Conservation (phyloP, 2,888 invertebrate species). For the Fragum whitleyi region DNA sequence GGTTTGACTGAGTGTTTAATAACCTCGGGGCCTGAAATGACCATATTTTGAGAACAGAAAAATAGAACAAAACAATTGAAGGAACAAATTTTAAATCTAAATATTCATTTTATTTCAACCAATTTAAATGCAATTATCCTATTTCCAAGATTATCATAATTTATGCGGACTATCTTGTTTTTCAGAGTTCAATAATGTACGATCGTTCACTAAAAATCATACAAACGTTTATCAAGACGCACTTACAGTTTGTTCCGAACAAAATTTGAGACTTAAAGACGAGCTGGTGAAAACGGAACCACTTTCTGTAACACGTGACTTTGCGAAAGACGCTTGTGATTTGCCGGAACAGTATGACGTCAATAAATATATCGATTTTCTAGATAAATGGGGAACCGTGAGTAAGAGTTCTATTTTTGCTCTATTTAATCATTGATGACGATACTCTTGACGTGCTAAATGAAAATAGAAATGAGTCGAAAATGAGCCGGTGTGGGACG, state of each 20-base stretch:
- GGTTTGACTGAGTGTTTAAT: no score
- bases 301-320: constrained; percentile 24
- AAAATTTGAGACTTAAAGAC: constrained; percentile 7
- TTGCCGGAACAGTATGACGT: constrained; percentile 3
- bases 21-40: no score
- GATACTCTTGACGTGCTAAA: no score
- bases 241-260: neutral
- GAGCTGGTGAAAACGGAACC: neutral
- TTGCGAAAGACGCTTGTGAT: constrained; percentile 29
- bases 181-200: constrained; percentile 11
- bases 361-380: constrained; percentile 32
- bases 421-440: neutral
- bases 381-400: constrained; percentile 58
- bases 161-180: neutral
- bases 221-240: constrained; percentile 9
- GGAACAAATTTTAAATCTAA: no score
- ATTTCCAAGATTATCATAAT: no score
- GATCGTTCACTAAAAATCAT: neutral
- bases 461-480: no score
- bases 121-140: no score
- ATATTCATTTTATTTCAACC: no score
- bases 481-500: no score
- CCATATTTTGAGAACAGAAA: no score
- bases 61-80: no score
- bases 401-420: neutral